These are phyloP conservation scores for Heteromurus nitidus DNA, from an alignment of 2,888 invertebrate species.

Conservation along the genomic window DNA sequence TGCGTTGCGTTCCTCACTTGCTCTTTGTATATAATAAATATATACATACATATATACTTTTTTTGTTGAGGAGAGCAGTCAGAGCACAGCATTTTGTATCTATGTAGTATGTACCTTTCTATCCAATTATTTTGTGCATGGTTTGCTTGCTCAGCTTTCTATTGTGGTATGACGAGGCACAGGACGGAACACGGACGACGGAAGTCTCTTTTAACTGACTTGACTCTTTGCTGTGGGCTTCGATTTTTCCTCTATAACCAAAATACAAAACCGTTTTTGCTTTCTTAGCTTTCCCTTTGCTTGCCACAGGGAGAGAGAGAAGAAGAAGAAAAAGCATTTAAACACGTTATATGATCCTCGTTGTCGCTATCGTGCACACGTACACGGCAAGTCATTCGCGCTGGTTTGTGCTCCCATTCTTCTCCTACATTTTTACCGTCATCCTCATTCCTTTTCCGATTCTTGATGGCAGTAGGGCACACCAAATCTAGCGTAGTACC, in stretches of 20 bases:
- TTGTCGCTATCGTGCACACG: neutral
- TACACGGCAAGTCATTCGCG: too few species aligned
- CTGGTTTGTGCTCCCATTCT: slow-evolving; percentile 42
- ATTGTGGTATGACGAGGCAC: slow-evolving; percentile 46
- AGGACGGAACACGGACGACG: slow-evolving; percentile 58
- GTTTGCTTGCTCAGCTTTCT: slow-evolving; percentile 4
- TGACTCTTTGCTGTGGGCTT: slow-evolving; percentile 42
- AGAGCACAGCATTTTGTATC: too few species aligned
- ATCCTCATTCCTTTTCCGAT: slow-evolving; percentile 60
- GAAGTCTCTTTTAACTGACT: slow-evolving; percentile 57
- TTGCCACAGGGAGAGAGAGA: too few species aligned
- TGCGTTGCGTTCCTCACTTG: too few species aligned
- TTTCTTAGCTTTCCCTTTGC: slow-evolving; percentile 58
- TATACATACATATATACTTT: neutral
- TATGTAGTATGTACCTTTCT: too few species aligned
- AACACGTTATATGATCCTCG: slow-evolving; percentile 24
- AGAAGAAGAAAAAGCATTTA: neutral
- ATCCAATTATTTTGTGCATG: neutral
- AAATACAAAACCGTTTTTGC: slow-evolving; percentile 27
- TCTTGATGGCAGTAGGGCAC: slow-evolving; percentile 52
- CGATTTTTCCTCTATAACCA: neutral
- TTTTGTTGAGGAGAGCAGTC: too few species aligned
- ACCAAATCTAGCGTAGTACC: slow-evolving; percentile 24
- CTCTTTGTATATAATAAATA: neutral
- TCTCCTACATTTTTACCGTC: slow-evolving; percentile 56